Conservation (phyloP, 2,113 vertebrate species). For the Ciconia boyciana region DNA sequence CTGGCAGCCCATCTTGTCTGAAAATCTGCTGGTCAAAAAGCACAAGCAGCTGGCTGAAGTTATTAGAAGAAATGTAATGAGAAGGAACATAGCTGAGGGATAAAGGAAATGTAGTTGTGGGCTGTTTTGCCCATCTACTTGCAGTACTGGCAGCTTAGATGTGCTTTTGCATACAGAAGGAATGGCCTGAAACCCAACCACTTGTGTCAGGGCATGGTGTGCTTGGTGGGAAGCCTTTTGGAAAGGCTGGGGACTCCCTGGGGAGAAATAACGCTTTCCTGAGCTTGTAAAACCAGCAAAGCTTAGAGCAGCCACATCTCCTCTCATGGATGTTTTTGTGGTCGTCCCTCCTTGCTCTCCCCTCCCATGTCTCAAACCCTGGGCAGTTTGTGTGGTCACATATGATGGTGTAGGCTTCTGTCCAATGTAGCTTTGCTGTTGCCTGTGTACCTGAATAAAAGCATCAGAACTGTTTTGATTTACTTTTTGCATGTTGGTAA, state of each 20-base stretch:
- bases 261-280: not conserved
- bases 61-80: not conserved
- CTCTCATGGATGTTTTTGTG: not conserved
- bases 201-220: not conserved
- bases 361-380: not conserved
- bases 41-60: not conserved
- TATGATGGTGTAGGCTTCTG: accelerated
- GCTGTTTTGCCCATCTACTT: not conserved
- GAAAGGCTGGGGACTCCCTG: not conserved
- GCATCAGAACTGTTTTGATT: not conserved
- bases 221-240: not conserved
- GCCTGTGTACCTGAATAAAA: not conserved
- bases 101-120: not conserved
- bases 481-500: accelerated
- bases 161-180: not conserved
- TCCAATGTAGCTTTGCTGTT: accelerated
- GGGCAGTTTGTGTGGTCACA: not conserved
- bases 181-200: not conserved
- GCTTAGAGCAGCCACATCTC: not conserved
- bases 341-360: not conserved
- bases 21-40: not conserved
- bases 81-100: not conserved
- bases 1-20: not conserved
- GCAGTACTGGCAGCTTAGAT: not conserved
- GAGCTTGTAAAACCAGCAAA: not conserved